These are phyloP conservation scores for Dasysyrphus tricinctus DNA, from an alignment of 2,888 invertebrate genomes.

Conservation along the genomic window DNA sequence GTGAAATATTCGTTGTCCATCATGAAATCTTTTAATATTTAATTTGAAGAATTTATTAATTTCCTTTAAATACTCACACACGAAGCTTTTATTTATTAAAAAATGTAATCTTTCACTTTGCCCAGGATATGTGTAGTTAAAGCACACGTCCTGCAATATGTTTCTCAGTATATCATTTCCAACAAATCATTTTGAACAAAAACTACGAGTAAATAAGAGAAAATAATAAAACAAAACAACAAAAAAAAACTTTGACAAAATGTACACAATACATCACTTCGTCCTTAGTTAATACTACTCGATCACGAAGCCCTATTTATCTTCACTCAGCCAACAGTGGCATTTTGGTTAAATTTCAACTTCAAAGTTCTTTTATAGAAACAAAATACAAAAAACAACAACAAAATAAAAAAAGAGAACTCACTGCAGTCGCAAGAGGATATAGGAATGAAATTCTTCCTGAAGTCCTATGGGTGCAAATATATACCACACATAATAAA, in stretches of 20 bases:
- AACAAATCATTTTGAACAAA: conserved; percentile 33
- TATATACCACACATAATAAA: conserved; percentile 8
- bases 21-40: background rate
- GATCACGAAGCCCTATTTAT: conserved; percentile 71
- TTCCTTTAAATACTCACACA: background rate
- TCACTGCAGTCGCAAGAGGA: conserved; percentile 41
- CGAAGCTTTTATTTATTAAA: background rate
- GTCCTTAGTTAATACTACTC: conserved; percentile 69
- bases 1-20: no score
- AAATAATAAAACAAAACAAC: conserved; percentile 9
- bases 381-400: conserved; percentile 7
- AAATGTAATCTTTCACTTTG: background rate
- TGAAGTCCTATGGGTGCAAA: conserved; percentile 36
- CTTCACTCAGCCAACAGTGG: conserved; percentile 60
- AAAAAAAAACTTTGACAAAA: conserved; percentile 60
- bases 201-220: background rate
- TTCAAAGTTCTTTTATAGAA: conserved; percentile 33
- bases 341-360: conserved; percentile 52
- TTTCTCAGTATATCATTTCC: conserved; percentile 5
- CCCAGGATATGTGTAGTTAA: conserved; percentile 21
- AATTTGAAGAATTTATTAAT: background rate
- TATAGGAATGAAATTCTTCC: background rate
- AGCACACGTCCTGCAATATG: conserved; percentile 27
- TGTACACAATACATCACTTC: conserved; percentile 71
- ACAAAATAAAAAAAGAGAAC: background rate